Evolutionary conservation across 2,797 vertebrate species (phyloP).

Genomic region (Enteromius unitaeniatus): DNA sequence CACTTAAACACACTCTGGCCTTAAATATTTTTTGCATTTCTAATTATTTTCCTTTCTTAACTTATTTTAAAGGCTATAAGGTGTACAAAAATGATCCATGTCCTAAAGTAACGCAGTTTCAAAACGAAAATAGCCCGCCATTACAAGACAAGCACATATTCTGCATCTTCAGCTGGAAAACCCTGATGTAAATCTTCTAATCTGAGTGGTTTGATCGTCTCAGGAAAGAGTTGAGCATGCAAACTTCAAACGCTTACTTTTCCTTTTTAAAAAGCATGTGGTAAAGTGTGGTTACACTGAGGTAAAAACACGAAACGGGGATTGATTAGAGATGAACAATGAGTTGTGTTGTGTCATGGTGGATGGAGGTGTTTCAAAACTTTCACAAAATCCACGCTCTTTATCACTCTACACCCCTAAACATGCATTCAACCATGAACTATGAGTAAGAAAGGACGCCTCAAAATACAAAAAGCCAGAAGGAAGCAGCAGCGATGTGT

Average conservation of each 20-base stretch:
- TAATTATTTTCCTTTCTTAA: background rate
- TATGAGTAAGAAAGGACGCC: background rate
- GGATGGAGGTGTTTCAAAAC: slow-evolving; percentile 53
- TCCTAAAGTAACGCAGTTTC: background rate
- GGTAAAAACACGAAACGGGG: background rate
- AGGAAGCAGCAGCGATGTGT: background rate
- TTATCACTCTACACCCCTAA: slow-evolving; percentile 5
- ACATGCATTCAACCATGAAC: background rate
- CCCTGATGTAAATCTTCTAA: background rate
- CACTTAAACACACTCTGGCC: background rate
- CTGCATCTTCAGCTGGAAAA: background rate
- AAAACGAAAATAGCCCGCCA: background rate
- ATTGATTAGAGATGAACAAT: background rate
- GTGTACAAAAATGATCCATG: background rate
- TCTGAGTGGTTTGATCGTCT: background rate
- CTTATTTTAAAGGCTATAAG: background rate
- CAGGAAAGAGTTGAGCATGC: background rate
- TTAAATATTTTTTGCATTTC: background rate
- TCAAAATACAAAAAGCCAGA: background rate
- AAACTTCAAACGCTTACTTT: background rate
- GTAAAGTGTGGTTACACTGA: slow-evolving; percentile 2
- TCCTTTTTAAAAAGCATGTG: slow-evolving; percentile 10
- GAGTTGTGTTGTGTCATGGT: background rate
- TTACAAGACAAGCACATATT: background rate
- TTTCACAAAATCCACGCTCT: slow-evolving; percentile 16